Evolutionary conservation across 2,113 vertebrate species (phyloP).

Genomic region (Syngnathus typhle): DNA sequence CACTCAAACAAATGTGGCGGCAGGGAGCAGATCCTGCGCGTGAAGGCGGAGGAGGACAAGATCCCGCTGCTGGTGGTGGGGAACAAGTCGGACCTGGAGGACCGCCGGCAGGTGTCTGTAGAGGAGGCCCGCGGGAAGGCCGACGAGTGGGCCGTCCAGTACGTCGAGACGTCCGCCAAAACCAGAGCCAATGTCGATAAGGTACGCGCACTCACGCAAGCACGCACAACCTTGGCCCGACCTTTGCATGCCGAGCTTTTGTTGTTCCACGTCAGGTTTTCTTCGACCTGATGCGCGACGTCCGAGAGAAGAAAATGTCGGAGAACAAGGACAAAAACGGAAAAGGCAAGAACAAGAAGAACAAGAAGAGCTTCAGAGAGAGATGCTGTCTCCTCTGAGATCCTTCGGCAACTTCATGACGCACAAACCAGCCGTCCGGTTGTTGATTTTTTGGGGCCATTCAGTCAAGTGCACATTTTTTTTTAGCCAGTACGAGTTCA

Average conservation of each 20-base stretch:
- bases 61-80: conserved; percentile 65
- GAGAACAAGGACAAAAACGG: conserved; percentile 98
- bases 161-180: conserved; percentile 74
- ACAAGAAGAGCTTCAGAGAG: conserved; percentile 90
- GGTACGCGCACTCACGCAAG: conserved; percentile 34
- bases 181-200: conserved; percentile 75
- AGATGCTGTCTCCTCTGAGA: conserved; percentile 91
- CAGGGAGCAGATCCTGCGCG: conserved; percentile 69
- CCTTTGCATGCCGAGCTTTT: too few species aligned
- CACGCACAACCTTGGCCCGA: not conserved
- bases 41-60: conserved; percentile 68
- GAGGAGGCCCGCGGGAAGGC: conserved; percentile 61
- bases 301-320: conserved; percentile 94
- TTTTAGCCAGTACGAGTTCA: conserved; percentile 33
- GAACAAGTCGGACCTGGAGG: conserved; percentile 68
- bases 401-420: conserved; percentile 20
- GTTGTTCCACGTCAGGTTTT: conserved; percentile 77
- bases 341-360: conserved; percentile 92
- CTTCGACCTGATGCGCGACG: conserved; percentile 97
- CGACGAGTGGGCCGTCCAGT: conserved; percentile 70
- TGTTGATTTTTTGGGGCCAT: conserved; percentile 26
- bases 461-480: conserved; percentile 33
- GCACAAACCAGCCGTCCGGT: conserved; percentile 22
- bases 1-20: not conserved
- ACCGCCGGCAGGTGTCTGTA: conserved; percentile 62